These are phyloP conservation scores for Chrysomela aeneicollis DNA, from an alignment of 2,888 invertebrate species.

Conservation along the genomic window DNA sequence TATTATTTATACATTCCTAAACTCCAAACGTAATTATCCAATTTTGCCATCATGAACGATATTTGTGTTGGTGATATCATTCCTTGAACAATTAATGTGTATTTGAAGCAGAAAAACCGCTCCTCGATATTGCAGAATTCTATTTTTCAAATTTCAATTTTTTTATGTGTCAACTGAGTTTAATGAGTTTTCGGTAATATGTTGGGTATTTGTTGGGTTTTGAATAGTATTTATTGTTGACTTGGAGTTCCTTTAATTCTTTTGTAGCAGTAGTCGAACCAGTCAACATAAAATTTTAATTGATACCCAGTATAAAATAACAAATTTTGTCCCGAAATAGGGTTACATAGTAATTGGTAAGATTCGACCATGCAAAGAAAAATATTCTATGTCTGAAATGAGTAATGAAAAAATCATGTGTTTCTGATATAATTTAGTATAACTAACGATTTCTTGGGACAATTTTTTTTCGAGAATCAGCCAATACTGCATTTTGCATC, in stretches of 20 bases:
- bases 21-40: no score
- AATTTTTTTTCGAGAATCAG: no score
- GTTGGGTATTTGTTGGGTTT: neutral
- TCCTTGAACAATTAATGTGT: neutral
- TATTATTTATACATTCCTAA: no score
- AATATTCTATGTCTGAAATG: neutral
- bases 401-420: neutral
- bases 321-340: neutral
- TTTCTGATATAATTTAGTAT: no score
- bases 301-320: neutral
- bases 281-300: neutral
- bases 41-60: no score
- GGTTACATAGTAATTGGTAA: neutral
- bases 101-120: neutral
- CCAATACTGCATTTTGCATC: no score
- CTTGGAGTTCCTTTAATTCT: neutral
- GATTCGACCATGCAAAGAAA: neutral
- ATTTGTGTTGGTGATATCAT: no score
- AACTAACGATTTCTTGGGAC: no score
- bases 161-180: conserved; percentile 21
- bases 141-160: conserved; percentile 14
- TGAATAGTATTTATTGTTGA: neutral
- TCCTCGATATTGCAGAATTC: neutral
- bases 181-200: conserved; percentile 18
- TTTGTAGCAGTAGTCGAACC: neutral